A percentile compares a stretch with the other conserved stretches of the same genome.
phyloP scores from a whole-genome alignment of 2,888 invertebrate genomes.

The Habrosyne pyritoides region DNA sequence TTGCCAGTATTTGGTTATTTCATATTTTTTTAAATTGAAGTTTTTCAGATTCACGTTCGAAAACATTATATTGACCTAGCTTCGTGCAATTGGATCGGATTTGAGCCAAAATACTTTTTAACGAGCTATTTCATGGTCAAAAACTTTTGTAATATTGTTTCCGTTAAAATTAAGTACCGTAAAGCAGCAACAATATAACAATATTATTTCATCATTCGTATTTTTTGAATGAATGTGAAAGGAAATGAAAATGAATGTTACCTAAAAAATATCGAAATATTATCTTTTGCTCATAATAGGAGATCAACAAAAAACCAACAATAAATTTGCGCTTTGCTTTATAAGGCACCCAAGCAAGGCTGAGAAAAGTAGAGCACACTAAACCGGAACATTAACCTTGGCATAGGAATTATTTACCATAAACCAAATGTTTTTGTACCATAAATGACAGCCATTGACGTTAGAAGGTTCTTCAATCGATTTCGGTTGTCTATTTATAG shows the following conservation, averaged over 20 bases:
- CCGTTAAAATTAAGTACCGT: not conserved
- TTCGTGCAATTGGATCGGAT: not conserved
- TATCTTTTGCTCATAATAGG: too few species aligned
- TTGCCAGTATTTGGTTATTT: too few species aligned
- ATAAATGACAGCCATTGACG: not conserved
- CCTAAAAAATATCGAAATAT: too few species aligned
- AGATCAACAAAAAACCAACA: not conserved
- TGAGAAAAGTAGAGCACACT: not conserved
- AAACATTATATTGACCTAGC: not conserved
- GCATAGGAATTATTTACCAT: not conserved
- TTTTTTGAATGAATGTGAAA: too few species aligned
- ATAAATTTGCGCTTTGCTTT: not conserved
- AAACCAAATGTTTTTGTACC: not conserved
- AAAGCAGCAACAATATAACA: too few species aligned
- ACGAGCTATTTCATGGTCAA: not conserved
- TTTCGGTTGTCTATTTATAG: not conserved
- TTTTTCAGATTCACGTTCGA: not conserved
- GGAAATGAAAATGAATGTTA: too few species aligned
- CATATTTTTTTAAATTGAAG: too few species aligned
- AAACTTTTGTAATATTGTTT: not conserved
- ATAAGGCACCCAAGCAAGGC: not conserved
- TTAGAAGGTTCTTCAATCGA: not conserved
- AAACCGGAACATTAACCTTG: not conserved
- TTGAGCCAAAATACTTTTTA: not conserved
- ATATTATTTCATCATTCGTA: too few species aligned